Percentiles rank a stretch among this genome's conserved stretches.
Evolutionary conservation across 2,113 vertebrate species (phyloP).

Genomic region (Opisthocomus hoazin): DNA sequence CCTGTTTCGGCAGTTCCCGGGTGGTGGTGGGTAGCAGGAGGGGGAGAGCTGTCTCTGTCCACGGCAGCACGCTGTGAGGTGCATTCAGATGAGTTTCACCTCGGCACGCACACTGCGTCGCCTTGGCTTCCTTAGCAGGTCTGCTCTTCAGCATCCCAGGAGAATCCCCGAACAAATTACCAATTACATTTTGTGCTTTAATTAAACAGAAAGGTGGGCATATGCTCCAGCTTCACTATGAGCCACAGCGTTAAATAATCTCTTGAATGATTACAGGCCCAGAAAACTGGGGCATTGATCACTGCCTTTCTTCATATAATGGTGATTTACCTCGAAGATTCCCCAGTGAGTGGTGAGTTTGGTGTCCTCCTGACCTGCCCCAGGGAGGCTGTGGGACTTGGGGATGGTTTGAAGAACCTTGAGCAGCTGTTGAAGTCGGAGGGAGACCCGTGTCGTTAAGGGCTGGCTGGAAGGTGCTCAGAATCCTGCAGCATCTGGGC

Average conservation of each 20-base stretch:
- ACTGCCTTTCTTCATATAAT: not conserved
- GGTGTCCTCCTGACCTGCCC: not conserved
- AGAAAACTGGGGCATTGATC: not conserved
- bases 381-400: not conserved
- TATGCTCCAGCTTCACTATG: not conserved
- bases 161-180: slow-evolving; percentile 33
- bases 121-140: slow-evolving; percentile 46
- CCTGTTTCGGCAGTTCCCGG: slow-evolving; percentile 34
- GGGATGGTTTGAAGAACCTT: not conserved
- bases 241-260: slow-evolving; percentile 47
- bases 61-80: not conserved
- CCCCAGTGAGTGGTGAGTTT: not conserved
- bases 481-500: not conserved
- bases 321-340: not conserved
- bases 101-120: not conserved
- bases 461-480: not conserved
- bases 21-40: not conserved
- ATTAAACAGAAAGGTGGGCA: slow-evolving; percentile 62
- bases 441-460: not conserved
- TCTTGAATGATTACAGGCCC: slow-evolving; percentile 1
- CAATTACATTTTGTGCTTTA: slow-evolving; percentile 30
- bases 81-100: slow-evolving; percentile 9
- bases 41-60: not conserved
- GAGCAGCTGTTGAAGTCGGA: not conserved
- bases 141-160: slow-evolving; percentile 46